These are phyloP conservation scores for Timema podura DNA, from an alignment of 2,888 invertebrate species.

Conservation along the genomic window DNA sequence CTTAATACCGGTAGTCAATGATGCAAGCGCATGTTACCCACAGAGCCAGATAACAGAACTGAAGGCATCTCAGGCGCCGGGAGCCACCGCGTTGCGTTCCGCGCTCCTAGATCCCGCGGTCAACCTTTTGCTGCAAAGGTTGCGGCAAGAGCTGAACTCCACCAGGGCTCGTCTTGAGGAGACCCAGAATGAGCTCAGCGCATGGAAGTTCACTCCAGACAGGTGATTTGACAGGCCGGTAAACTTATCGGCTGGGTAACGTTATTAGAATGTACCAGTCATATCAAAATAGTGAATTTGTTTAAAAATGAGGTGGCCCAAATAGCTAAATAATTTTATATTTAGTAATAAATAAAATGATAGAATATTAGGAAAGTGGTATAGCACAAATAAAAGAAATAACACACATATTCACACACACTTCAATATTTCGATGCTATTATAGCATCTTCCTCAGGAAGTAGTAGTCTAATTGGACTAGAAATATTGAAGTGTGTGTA, in stretches of 20 bases:
- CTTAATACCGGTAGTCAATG: no score
- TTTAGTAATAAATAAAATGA: no score
- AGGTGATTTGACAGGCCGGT: conserved; percentile 49
- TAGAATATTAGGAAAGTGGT: no score
- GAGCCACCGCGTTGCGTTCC: conserved; percentile 68
- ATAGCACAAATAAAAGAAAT: no score
- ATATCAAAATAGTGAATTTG: neutral
- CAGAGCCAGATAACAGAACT: conserved; percentile 92
- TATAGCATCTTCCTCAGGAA: no score
- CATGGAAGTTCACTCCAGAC: conserved; percentile 99
- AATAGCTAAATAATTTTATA: no score
- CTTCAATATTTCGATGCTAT: no score
- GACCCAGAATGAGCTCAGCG: conserved; percentile 94
- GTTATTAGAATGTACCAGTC: no score
- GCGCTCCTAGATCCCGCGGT: conserved; percentile 93
- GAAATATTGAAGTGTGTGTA: no score
- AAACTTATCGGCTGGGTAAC: neutral
- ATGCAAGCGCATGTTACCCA: neutral
- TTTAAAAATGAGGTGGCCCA: neutral
- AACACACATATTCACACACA: no score
- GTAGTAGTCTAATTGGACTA: no score
- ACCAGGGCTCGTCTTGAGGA: conserved; percentile 90
- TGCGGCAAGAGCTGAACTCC: conserved; percentile 84
- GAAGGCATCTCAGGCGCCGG: conserved; percentile 83
- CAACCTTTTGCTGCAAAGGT: conserved; percentile 85